phyloP scores from a whole-genome alignment of 2,113 vertebrate species.

The Dipodomys merriami region DNA sequence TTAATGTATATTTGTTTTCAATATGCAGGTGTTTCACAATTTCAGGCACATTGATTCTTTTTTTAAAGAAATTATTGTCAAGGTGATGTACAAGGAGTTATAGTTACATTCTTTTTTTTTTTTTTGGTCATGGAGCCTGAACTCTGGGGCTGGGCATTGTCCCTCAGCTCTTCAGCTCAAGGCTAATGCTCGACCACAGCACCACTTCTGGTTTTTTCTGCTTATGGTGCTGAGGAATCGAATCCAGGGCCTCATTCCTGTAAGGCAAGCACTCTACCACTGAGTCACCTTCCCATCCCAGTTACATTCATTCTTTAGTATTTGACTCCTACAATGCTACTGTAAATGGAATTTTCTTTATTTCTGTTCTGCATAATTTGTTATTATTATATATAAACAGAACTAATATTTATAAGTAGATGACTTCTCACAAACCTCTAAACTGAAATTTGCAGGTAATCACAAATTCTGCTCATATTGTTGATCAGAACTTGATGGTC shows the following conservation, averaged over 20 bases:
- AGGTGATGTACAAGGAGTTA: too few species aligned
- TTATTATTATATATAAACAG: not conserved
- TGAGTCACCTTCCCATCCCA: too few species aligned
- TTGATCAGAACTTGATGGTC: not conserved
- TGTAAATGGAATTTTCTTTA: not conserved
- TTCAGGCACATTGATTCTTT: not conserved
- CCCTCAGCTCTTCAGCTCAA: too few species aligned
- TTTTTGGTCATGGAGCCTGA: too few species aligned
- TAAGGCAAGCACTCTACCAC: too few species aligned
- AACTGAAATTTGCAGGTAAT: not conserved
- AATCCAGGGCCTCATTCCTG: too few species aligned
- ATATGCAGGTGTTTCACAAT: not conserved
- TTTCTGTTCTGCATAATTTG: not conserved
- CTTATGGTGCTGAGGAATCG: too few species aligned
- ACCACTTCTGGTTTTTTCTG: too few species aligned
- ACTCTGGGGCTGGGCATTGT: too few species aligned
- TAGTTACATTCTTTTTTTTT: too few species aligned
- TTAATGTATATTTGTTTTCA: not conserved
- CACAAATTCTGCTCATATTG: not conserved
- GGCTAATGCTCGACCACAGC: too few species aligned
- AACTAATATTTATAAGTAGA: not conserved
- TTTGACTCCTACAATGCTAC: not conserved
- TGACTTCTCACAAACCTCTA: not conserved
- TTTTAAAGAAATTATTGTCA: too few species aligned
- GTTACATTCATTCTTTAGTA: not conserved